A percentile compares a stretch with the other conserved stretches of the same genome.
These are phyloP conservation scores for Apis cerana DNA, from an alignment of 1,140 invertebrate genomes.

Conservation along the genomic window DNA sequence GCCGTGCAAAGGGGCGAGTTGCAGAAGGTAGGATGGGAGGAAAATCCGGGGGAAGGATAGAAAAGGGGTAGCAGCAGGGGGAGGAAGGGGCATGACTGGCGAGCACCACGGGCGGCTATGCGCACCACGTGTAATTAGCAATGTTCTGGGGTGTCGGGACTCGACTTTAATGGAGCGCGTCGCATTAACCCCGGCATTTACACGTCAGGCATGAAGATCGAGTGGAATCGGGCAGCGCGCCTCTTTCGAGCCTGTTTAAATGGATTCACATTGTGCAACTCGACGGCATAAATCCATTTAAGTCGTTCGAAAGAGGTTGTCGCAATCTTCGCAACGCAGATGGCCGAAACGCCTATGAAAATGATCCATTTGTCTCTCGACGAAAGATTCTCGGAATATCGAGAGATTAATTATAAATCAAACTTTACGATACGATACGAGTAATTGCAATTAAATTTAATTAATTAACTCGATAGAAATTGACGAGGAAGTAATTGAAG, in stretches of 20 bases:
- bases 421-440: no score
- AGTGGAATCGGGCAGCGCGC: slow-evolving; percentile 60
- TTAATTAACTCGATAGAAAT: no score
- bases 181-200: slow-evolving; percentile 71
- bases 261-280: slow-evolving; percentile 51
- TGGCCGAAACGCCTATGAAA: not conserved
- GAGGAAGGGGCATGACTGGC: slow-evolving; percentile 17
- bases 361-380: not conserved
- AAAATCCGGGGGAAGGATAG: slow-evolving; percentile 36
- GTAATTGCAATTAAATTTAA: no score
- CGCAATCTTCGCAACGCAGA: slow-evolving; percentile 19
- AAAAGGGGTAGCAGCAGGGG: not conserved
- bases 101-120: slow-evolving; percentile 53
- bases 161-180: slow-evolving; percentile 73
- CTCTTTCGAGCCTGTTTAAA: slow-evolving; percentile 56
- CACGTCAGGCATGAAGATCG: slow-evolving; percentile 68
- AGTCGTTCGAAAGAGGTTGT: not conserved
- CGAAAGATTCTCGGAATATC: not conserved
- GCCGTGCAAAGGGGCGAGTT: slow-evolving; percentile 21
- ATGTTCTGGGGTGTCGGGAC: slow-evolving; percentile 66
- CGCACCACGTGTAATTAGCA: slow-evolving; percentile 70
- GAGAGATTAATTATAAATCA: not conserved
- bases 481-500: no score
- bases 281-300: slow-evolving; percentile 4
- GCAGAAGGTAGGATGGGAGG: not conserved